Percentiles rank a stretch among this genome's conserved stretches.
Conservation (phyloP, 1,140 invertebrate species). For the Piezodorus guildinii region DNA sequence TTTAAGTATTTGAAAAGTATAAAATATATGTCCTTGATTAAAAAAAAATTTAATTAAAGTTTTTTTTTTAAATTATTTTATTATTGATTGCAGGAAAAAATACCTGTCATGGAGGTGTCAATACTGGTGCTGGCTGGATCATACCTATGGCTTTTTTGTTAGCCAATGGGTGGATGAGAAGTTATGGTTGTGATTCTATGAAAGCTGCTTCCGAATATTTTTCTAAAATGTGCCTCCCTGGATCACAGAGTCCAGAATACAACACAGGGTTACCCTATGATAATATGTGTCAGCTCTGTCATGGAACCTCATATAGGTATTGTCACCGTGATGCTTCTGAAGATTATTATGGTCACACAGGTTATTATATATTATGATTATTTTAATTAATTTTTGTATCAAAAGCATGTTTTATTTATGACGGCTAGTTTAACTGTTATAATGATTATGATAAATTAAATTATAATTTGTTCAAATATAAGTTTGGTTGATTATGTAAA, state of each 20-base stretch:
- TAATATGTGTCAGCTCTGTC: conserved; percentile 88
- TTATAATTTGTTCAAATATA: too few species aligned
- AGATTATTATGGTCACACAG: conserved; percentile 79
- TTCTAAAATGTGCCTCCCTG: conserved; percentile 79
- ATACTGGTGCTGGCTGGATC: conserved; percentile 88
- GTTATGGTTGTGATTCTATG: conserved; percentile 81
- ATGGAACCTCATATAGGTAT: conserved; percentile 68
- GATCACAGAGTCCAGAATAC: conserved; percentile 72
- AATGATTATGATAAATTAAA: too few species aligned
- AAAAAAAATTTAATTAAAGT: too few species aligned
- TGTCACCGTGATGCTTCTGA: conserved; percentile 76
- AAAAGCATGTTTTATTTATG: too few species aligned
- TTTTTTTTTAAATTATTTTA: background rate
- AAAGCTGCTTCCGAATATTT: conserved; percentile 87
- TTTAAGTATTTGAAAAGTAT: too few species aligned
- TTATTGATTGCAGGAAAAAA: conserved; percentile 45
- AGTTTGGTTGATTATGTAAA: too few species aligned
- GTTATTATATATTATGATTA: conserved; percentile 26
- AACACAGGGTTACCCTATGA: conserved; percentile 71
- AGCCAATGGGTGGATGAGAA: conserved; percentile 84
- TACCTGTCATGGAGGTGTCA: conserved; percentile 86
- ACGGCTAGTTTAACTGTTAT: too few species aligned
- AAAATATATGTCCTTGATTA: too few species aligned
- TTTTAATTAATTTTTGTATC: too few species aligned
- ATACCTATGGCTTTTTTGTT: conserved; percentile 86